These are phyloP conservation scores for Microplitis deprimator DNA, from an alignment of 2,888 invertebrate genomes.

Conservation along the genomic window DNA sequence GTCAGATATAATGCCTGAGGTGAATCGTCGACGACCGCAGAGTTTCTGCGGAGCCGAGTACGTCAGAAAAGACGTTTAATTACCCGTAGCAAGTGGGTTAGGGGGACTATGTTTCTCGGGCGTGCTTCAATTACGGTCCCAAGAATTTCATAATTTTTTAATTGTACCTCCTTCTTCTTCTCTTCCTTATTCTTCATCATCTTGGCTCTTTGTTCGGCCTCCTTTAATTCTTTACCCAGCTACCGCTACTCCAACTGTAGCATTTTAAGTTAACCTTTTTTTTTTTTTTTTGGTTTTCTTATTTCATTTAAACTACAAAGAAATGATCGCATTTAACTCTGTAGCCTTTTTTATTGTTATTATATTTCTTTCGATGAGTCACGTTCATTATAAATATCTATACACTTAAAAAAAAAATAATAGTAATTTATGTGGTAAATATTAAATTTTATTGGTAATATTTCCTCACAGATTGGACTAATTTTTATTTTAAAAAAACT, in stretches of 20 bases:
- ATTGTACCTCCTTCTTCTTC: slow-evolving; percentile 41
- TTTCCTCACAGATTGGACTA: no score
- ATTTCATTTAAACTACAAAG: not conserved
- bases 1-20: not conserved
- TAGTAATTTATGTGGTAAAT: no score
- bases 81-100: slow-evolving; percentile 53
- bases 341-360: not conserved
- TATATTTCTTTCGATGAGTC: not conserved
- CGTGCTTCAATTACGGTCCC: slow-evolving; percentile 50
- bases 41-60: not conserved
- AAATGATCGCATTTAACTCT: not conserved
- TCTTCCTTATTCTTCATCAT: not conserved
- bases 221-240: slow-evolving; percentile 11
- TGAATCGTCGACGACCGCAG: slow-evolving; percentile 24
- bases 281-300: not conserved
- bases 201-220: slow-evolving; percentile 38
- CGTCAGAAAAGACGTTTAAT: slow-evolving; percentile 44
- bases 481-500: no score
- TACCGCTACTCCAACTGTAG: slow-evolving; percentile 10
- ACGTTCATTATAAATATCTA: not conserved
- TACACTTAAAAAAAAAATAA: no score
- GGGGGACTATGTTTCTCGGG: slow-evolving; percentile 45
- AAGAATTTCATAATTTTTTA: slow-evolving; percentile 54
- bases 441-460: no score
- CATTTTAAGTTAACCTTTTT: not conserved